Evolutionary conservation across 2,888 invertebrate genomes (phyloP).

Genomic region (Pollenia angustigena): DNA sequence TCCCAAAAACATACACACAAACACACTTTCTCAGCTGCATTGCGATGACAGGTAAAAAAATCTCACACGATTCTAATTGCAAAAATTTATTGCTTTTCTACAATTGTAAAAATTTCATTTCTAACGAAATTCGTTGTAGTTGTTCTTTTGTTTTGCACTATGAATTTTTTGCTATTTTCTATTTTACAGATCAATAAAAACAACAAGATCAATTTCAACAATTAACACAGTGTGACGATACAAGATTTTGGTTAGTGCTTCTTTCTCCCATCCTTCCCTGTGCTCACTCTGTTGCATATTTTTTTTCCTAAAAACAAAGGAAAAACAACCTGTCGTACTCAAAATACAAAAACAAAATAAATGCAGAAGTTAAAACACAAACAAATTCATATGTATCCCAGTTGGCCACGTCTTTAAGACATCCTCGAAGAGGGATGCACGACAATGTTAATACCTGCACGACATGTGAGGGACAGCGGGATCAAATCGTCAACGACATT

Average conservation of each 20-base stretch:
- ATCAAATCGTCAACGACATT: too few species aligned
- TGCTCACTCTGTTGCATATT: neutral
- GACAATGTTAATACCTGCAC: too few species aligned
- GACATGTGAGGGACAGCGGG: too few species aligned
- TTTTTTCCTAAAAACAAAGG: conserved; percentile 10
- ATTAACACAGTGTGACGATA: conserved; percentile 24
- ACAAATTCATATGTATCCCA: neutral
- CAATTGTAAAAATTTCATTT: neutral
- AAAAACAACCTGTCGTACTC: conserved; percentile 38
- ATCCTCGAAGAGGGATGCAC: too few species aligned
- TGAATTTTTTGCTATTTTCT: neutral
- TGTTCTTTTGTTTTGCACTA: conserved; percentile 1
- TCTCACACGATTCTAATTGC: neutral
- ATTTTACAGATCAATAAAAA: conserved; percentile 13
- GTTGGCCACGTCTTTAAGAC: too few species aligned
- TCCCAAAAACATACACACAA: neutral
- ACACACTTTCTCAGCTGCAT: neutral
- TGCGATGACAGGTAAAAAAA: neutral
- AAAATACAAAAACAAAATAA: conserved; percentile 9
- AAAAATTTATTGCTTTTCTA: conserved; percentile 22
- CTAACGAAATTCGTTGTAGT: neutral
- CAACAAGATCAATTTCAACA: conserved; percentile 21
- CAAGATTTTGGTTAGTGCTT: neutral
- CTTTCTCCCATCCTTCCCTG: neutral
- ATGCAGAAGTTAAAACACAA: neutral